Evolutionary conservation across 2,113 vertebrate genomes (phyloP), one percentile per base, ranked within the genome.

Genomic region (Acrocephalus arundinaceus): DNA sequence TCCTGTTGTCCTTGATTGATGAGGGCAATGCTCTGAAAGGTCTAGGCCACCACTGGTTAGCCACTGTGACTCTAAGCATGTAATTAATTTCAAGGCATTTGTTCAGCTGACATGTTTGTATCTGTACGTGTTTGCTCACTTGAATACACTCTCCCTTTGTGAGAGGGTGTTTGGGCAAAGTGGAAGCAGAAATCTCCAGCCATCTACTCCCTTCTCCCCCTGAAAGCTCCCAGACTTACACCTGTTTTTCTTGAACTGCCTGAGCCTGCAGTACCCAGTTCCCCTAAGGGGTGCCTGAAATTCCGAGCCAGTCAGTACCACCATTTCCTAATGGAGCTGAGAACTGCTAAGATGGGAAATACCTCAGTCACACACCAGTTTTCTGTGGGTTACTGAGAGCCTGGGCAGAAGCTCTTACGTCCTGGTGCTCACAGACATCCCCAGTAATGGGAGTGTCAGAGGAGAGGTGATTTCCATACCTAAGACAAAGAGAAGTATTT

Each of bases 181-280:
- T 17, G 21, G 58, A 37, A 45, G 25, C 67, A 51, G 68, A 39
- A 85, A 55, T 51, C 0, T 0, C 30, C 52, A 46, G 16, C 43
- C 13, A 48, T 8, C 24, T 57, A n/a, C 20, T 70, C 23, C 28
- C 39, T 65, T 59, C 52, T 62, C 6, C 43, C 15, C 3, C 0
- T 27, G 46, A 51, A 79, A 83, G 41, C 33, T 90, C 33, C 19
- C 52, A 67, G 25, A 33, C 3, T 23, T 6, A 31, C 1, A 45
- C 8, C 9, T 4, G 1, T 6, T 75, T 74, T 28, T 41, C 23
- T n/a, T 59, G 23, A 62, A 11, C 39, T 85, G 21, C 22, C 45
- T 39, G 45, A 51, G 27, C 10, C 72, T 74, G 33, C 37, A 85
- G 54, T 25, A 28, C 14, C 11, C 23, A 15, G 4, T 7, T 76